These are phyloP conservation scores for Chaetodon auriga DNA, from an alignment of 2,113 vertebrate genomes.

Conservation along the genomic window DNA sequence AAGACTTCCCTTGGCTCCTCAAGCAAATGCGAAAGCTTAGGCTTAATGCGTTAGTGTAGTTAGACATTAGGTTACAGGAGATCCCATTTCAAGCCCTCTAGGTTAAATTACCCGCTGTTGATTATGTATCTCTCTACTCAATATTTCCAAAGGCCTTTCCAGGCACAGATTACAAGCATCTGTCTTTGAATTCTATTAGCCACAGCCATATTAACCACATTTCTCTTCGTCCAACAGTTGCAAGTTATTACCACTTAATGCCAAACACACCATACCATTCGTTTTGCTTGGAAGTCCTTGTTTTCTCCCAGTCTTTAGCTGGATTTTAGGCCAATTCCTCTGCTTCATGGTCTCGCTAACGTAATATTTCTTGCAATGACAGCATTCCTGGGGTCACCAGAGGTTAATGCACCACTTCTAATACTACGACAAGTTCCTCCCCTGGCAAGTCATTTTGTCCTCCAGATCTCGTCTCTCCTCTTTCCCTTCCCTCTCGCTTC, in stretches of 20 bases:
- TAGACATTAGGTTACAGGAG: slow-evolving; percentile 51
- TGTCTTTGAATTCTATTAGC: slow-evolving; percentile 77
- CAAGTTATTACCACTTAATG: slow-evolving; percentile 57
- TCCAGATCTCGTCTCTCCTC: slow-evolving; percentile 37
- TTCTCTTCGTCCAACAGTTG: slow-evolving; percentile 62
- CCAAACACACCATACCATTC: slow-evolving; percentile 25
- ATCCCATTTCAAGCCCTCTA: slow-evolving; percentile 44
- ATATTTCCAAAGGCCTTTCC: slow-evolving; percentile 55
- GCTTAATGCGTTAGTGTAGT: slow-evolving; percentile 53
- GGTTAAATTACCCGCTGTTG: slow-evolving; percentile 43
- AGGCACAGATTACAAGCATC: slow-evolving; percentile 72
- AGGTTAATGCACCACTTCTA: slow-evolving; percentile 69
- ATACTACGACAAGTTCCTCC: slow-evolving; percentile 58
- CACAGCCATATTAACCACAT: slow-evolving; percentile 73
- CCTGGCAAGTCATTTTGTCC: slow-evolving; percentile 63
- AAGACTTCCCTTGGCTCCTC: slow-evolving; percentile 51
- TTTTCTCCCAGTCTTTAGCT: slow-evolving; percentile 42
- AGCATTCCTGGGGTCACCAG: slow-evolving; percentile 32
- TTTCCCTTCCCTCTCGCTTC: slow-evolving; percentile 31
- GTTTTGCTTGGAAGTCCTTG: neutral
- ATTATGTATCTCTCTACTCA: slow-evolving; percentile 53
- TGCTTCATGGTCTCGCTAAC: slow-evolving; percentile 15
- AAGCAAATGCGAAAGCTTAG: slow-evolving; percentile 66
- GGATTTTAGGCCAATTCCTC: slow-evolving; percentile 45
- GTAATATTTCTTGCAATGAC: slow-evolving; percentile 42